These are phyloP conservation scores for Neoscelio sp. DNA, from an alignment of 2,888 invertebrate species.

Conservation along the genomic window DNA sequence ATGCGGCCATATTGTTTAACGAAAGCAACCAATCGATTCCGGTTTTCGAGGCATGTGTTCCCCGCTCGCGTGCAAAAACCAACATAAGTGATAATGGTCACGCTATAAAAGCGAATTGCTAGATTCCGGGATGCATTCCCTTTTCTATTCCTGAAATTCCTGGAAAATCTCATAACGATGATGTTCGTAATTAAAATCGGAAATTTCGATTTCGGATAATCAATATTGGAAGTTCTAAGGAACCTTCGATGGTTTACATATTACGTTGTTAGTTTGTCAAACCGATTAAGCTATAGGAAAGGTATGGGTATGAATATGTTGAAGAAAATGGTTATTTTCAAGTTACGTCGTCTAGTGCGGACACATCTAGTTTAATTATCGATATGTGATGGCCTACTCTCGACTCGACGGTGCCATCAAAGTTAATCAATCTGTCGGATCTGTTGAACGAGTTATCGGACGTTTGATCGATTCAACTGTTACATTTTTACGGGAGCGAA, in stretches of 20 bases:
- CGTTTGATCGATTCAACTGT: background rate
- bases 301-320: background rate
- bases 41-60: conserved; percentile 27
- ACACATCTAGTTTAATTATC: conserved; percentile 20
- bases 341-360: background rate
- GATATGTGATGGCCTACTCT: conserved; percentile 19
- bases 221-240: background rate
- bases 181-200: too few relatives aligned
- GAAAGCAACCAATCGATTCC: conserved; percentile 66
- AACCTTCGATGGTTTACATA: background rate
- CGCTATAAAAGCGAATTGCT: background rate
- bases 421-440: conserved; percentile 13
- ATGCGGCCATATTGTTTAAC: conserved; percentile 66
- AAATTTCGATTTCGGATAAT: background rate
- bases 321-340: conserved; percentile 2
- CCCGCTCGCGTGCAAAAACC: conserved; percentile 20
- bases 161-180: too few relatives aligned
- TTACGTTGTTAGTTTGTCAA: background rate
- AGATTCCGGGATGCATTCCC: too few relatives aligned
- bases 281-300: background rate
- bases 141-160: too few relatives aligned
- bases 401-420: conserved; percentile 11
- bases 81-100: conserved; percentile 27
- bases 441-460: background rate
- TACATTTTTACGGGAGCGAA: conserved; percentile 4